phyloP scores from a whole-genome alignment of 2,888 invertebrate genomes.

The Blera fallax region DNA sequence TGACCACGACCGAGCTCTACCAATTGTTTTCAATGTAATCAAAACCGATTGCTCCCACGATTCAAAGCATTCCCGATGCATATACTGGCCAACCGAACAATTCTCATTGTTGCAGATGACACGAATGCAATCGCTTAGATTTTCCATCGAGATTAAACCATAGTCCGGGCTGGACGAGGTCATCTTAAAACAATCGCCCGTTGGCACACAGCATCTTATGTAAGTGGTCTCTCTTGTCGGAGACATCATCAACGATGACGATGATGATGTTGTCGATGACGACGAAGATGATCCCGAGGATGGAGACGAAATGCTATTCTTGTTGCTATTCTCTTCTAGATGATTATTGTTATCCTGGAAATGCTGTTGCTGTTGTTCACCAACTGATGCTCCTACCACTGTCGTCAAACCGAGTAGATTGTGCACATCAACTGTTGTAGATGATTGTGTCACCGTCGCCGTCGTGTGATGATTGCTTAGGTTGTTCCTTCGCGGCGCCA shows the following conservation, averaged over 20 bases:
- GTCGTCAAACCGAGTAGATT: slow-evolving; percentile 76
- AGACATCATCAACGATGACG: slow-evolving; percentile 75
- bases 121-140: slow-evolving; percentile 90
- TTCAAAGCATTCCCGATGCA: slow-evolving; percentile 98
- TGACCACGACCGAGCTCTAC: slow-evolving; percentile 96
- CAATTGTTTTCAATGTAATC: slow-evolving; percentile 94
- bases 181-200: slow-evolving; percentile 88
- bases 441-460: slow-evolving; percentile 74
- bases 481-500: slow-evolving; percentile 84
- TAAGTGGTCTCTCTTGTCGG: slow-evolving; percentile 74
- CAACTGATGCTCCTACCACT: slow-evolving; percentile 44
- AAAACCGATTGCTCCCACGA: slow-evolving; percentile 95
- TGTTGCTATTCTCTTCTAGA: slow-evolving; percentile 21
- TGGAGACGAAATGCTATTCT: slow-evolving; percentile 42
- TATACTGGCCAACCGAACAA: slow-evolving; percentile 93
- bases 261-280: slow-evolving; percentile 26
- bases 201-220: slow-evolving; percentile 91
- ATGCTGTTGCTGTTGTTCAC: slow-evolving; percentile 62
- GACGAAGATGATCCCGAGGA: neutral
- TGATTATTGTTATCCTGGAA: slow-evolving; percentile 53
- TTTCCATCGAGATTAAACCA: slow-evolving; percentile 85
- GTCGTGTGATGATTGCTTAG: slow-evolving; percentile 74
- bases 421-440: slow-evolving; percentile 78
- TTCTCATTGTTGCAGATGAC: slow-evolving; percentile 97
- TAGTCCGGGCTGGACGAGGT: slow-evolving; percentile 82